Percentiles rank a stretch among this genome's conserved stretches.
These are phyloP conservation scores for Erpetoichthys calabaricus DNA, from an alignment of 2,797 vertebrate genomes.

Conservation along the genomic window DNA sequence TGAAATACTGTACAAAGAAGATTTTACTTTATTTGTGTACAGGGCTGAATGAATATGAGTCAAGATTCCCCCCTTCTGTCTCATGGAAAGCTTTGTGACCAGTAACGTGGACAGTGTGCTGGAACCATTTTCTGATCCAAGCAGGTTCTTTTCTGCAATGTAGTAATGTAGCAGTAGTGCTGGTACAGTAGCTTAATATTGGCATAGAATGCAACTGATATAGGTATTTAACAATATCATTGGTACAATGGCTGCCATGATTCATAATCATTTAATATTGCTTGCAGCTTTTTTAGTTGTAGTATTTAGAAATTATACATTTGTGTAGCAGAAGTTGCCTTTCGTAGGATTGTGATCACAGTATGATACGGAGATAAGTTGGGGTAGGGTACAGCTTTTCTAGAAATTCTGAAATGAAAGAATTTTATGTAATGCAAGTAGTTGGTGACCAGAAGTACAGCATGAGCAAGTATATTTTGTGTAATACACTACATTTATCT, in stretches of 20 bases:
- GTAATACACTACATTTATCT: too few species aligned
- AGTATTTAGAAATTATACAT: not conserved
- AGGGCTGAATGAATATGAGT: not conserved
- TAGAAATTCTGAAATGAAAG: too few species aligned
- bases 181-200: not conserved
- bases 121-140: not conserved
- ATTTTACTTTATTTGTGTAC: not conserved
- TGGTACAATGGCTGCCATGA: not conserved
- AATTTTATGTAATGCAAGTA: too few species aligned
- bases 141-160: constrained; percentile 1
- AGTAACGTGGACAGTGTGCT: not conserved
- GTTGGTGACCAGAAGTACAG: too few species aligned
- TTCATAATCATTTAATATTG: not conserved
- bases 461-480: too few species aligned
- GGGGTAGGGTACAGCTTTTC: too few species aligned
- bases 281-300: not conserved
- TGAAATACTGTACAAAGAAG: not conserved
- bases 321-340: too few species aligned
- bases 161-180: not conserved
- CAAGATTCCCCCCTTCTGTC: not conserved
- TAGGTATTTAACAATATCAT: too few species aligned
- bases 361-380: too few species aligned
- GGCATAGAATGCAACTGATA: not conserved
- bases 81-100: not conserved
- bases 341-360: too few species aligned